A percentile compares a stretch with the other conserved stretches of the same genome.
Evolutionary conservation across 2,888 invertebrate species (phyloP).

Genomic region (Amblyjoppa proteus): DNA sequence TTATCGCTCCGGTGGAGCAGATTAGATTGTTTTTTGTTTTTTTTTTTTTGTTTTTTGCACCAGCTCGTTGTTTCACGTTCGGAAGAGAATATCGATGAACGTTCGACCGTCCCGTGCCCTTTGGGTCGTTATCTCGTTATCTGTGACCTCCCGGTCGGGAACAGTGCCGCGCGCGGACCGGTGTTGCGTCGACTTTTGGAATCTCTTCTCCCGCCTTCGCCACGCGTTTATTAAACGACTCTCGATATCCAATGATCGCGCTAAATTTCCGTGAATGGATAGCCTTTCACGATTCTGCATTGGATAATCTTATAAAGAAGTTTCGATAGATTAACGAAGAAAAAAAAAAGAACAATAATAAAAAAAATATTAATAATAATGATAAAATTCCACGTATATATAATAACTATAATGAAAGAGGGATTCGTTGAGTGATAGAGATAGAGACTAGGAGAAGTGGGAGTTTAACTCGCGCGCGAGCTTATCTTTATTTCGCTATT

Average conservation of each 20-base stretch:
- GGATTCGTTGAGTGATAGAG: slow-evolving; percentile 11
- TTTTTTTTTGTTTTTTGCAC: too few species aligned
- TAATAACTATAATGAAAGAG: slow-evolving; percentile 30
- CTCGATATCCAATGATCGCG: background rate
- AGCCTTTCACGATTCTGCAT: slow-evolving; percentile 12
- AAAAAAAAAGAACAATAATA: too few species aligned
- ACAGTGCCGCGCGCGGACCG: background rate
- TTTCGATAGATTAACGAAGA: background rate
- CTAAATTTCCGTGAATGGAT: slow-evolving; percentile 18
- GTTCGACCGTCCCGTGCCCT: slow-evolving; percentile 6
- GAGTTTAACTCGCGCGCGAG: background rate
- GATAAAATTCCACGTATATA: background rate
- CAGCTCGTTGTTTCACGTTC: background rate
- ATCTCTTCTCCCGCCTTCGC: background rate
- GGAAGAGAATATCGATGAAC: slow-evolving; percentile 10
- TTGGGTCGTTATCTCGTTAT: slow-evolving; percentile 4
- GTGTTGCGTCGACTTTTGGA: slow-evolving; percentile 3
- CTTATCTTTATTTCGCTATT: slow-evolving; percentile 56
- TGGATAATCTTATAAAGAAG: background rate
- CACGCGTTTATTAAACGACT: slow-evolving; percentile 2
- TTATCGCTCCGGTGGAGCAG: slow-evolving; percentile 1
- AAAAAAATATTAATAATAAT: slow-evolving; percentile 11
- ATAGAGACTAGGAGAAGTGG: background rate
- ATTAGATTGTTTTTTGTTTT: slow-evolving; percentile 1
- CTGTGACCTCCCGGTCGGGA: slow-evolving; percentile 1